Evolutionary conservation across 2,888 invertebrate species (phyloP).

Genomic region (Mactromeris polynyma): DNA sequence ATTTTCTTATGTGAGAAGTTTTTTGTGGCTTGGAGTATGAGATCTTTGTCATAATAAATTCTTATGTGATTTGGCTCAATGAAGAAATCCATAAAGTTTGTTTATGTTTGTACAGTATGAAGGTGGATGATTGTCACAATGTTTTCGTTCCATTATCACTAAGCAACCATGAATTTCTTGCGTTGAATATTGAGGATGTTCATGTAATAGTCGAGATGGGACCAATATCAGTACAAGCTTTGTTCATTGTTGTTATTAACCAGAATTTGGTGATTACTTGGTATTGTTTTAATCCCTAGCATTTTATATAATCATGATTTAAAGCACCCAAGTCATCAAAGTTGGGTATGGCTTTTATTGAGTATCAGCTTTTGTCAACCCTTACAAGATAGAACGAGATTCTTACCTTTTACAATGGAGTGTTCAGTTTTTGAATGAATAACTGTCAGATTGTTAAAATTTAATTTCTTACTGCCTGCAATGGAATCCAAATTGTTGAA

Average conservation of each 20-base stretch:
- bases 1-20: too few relatives aligned
- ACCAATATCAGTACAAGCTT: not conserved
- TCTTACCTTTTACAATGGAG: too few relatives aligned
- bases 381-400: too few relatives aligned
- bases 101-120: not conserved
- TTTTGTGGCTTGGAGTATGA: too few relatives aligned
- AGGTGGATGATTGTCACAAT: not conserved
- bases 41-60: not conserved
- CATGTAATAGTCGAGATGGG: not conserved
- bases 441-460: too few relatives aligned
- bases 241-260: not conserved
- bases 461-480: too few relatives aligned
- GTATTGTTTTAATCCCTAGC: not conserved
- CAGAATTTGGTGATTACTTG: not conserved
- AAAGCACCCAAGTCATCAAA: not conserved
- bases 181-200: not conserved
- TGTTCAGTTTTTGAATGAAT: too few relatives aligned
- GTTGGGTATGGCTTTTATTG: too few relatives aligned
- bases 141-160: not conserved
- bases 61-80: not conserved
- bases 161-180: not conserved
- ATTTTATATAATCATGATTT: not conserved
- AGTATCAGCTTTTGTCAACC: too few relatives aligned
- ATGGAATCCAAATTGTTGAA: too few relatives aligned
- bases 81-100: conserved; percentile 2